Evolutionary conservation across 2,113 vertebrate genomes (phyloP).

Genomic region (Tupaia chinensis): DNA sequence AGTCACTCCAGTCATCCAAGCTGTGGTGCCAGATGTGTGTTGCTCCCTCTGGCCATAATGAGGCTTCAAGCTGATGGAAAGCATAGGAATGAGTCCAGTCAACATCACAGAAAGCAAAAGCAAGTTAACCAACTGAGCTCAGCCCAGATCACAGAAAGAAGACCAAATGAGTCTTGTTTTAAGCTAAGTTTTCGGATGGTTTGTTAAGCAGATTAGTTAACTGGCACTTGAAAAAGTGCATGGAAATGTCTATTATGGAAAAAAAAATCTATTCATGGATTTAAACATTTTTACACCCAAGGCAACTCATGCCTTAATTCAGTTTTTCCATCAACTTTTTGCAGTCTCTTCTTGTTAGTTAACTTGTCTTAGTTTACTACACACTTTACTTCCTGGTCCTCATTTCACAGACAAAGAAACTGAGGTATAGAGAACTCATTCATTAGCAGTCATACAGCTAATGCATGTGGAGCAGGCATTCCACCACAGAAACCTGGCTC

Average conservation of each 20-base stretch:
- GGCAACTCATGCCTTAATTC: too few species aligned
- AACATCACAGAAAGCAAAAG: background rate
- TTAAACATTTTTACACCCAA: too few species aligned
- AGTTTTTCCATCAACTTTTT: too few species aligned
- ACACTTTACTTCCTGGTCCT: background rate
- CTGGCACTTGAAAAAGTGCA: background rate
- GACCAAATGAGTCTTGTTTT: background rate
- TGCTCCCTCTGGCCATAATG: too few species aligned
- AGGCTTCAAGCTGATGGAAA: background rate
- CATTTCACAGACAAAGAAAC: background rate
- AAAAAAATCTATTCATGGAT: too few species aligned
- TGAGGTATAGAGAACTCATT: background rate
- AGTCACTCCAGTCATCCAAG: background rate
- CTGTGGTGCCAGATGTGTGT: background rate
- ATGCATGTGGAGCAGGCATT: background rate
- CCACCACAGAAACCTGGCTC: background rate
- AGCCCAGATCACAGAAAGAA: background rate
- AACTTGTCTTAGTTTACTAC: background rate
- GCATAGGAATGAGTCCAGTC: background rate
- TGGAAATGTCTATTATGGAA: too few species aligned
- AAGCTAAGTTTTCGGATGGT: background rate
- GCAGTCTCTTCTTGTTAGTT: too few species aligned
- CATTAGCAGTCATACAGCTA: background rate
- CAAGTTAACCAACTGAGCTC: background rate
- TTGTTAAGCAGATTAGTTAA: background rate